Evolutionary conservation across 2,113 vertebrate genomes (phyloP).

Genomic region (Macroglossus sobrinus): DNA sequence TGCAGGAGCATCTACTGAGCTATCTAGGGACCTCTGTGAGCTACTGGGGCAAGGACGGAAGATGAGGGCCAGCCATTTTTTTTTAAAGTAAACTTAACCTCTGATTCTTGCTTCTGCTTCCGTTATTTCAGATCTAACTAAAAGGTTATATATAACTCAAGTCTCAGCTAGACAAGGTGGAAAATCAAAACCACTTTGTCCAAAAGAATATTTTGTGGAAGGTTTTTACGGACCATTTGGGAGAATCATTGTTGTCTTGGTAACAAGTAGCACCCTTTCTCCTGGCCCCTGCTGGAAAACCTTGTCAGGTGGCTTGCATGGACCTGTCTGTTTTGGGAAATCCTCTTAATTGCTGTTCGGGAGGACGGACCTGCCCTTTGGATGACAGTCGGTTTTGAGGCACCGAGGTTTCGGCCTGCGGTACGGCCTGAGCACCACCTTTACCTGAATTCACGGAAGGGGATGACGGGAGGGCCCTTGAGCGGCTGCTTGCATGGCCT

Average conservation of each 20-base stretch:
- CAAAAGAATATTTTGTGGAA: constrained; percentile 2
- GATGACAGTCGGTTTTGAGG: not conserved
- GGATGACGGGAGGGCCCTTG: not conserved
- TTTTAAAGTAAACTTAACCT: not conserved
- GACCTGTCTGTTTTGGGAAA: not conserved
- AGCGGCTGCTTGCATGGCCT: not conserved
- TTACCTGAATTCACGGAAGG: not conserved
- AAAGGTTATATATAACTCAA: not conserved
- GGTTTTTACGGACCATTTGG: not conserved
- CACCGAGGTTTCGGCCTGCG: not conserved
- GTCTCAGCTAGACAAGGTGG: constrained; percentile 1
- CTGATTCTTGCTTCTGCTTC: not conserved
- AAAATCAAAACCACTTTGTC: constrained; percentile 29
- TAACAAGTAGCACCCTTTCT: not conserved
- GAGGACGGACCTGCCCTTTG: not conserved
- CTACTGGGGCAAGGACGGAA: constrained; percentile 7
- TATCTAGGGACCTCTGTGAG: constrained; percentile 21
- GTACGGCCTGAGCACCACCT: not conserved
- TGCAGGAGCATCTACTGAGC: constrained; percentile 50
- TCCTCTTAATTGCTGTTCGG: not conserved
- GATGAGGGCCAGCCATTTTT: not conserved
- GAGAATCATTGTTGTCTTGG: not conserved
- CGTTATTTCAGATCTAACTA: constrained; percentile 13
- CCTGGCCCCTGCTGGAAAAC: not conserved
- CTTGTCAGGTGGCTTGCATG: not conserved